Evolutionary conservation across 2,888 invertebrate genomes (phyloP).

Genomic region (Nemapogon koenigi): DNA sequence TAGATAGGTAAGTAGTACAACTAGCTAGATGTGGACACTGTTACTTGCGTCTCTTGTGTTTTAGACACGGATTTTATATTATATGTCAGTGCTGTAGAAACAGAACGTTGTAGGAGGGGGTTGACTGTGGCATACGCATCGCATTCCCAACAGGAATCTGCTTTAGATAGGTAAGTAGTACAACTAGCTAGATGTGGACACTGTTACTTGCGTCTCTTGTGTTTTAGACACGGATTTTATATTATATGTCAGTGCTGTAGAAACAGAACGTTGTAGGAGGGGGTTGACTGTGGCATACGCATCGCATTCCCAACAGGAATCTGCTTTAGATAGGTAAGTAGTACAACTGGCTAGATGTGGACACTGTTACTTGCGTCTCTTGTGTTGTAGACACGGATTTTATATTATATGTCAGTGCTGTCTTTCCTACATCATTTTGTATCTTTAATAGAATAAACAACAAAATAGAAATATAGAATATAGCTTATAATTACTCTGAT

Average conservation of each 20-base stretch:
- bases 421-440: too few species aligned
- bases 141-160: constrained; percentile 96
- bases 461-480: too few species aligned
- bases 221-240: constrained; percentile 96
- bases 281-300: constrained; percentile 96
- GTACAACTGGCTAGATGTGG: too few species aligned
- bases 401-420: constrained; percentile 94
- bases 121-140: constrained; percentile 97
- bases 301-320: constrained; percentile 97
- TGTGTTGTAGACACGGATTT: constrained; percentile 89
- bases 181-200: too few species aligned
- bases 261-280: constrained; percentile 90
- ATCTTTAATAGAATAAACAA: too few species aligned
- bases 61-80: constrained; percentile 95
- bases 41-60: too few species aligned
- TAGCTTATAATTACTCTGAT: too few species aligned
- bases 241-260: constrained; percentile 94
- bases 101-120: constrained; percentile 89
- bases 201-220: too few species aligned
- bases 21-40: too few species aligned
- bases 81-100: constrained; percentile 94
- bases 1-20: constrained; percentile 90
- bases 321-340: constrained; percentile 85
- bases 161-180: constrained; percentile 86
- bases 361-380: too few species aligned